Conservation (phyloP, 2,888 invertebrate species). For the Epistrophe eligans region DNA sequence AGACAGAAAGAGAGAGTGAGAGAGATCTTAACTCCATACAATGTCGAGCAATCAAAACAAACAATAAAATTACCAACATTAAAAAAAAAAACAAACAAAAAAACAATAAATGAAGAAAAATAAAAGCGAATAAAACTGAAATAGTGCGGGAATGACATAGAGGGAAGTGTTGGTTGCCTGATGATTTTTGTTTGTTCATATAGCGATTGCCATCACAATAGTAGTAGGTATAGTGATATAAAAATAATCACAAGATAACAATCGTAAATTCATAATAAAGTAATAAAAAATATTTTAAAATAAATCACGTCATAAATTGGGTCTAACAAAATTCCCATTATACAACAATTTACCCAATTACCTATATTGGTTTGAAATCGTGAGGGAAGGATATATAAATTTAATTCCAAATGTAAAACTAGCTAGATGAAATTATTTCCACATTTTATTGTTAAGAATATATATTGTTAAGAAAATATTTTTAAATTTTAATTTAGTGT, state of each 20-base stretch:
- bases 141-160: conserved; percentile 33
- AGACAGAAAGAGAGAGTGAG: neutral
- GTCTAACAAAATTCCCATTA: neutral
- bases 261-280: conserved; percentile 64
- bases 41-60: conserved; percentile 73
- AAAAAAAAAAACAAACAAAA: conserved; percentile 60
- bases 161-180: conserved; percentile 36
- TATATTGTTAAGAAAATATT: too few species aligned
- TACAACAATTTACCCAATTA: too few species aligned
- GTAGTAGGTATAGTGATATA: conserved; percentile 27
- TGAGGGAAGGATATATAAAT: neutral
- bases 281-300: conserved; percentile 57
- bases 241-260: conserved; percentile 72
- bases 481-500: too few species aligned
- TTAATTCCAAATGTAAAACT: too few species aligned
- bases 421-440: too few species aligned
- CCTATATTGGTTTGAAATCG: neutral
- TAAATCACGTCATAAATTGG: neutral
- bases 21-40: conserved; percentile 43
- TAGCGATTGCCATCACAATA: conserved; percentile 21
- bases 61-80: conserved; percentile 75
- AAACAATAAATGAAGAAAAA: conserved; percentile 66
- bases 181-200: conserved; percentile 36
- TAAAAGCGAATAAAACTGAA: conserved; percentile 51
- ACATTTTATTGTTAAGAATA: too few species aligned